phyloP scores from a whole-genome alignment of 2,797 vertebrate genomes.

The Cottoperca gobio region DNA sequence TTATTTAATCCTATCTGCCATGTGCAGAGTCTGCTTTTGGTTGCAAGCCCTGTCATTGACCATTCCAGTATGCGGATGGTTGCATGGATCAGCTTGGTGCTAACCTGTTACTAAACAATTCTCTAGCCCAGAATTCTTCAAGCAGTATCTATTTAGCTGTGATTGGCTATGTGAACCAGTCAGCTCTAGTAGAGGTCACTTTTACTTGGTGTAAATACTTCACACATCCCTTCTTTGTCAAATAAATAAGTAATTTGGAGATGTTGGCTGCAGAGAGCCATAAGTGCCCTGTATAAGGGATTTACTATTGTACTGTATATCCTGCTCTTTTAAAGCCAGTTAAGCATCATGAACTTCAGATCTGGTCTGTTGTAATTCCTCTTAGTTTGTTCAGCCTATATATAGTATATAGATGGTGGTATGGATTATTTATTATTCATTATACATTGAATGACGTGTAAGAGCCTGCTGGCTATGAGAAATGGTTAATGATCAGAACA shows the following conservation, averaged over 20 bases:
- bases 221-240: background rate
- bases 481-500: background rate
- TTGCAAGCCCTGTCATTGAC: background rate
- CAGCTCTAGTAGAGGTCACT: constrained; percentile 38
- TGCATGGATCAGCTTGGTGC: background rate
- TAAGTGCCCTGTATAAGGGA: background rate
- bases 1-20: constrained; percentile 1
- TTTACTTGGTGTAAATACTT: constrained; percentile 37
- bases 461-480: background rate
- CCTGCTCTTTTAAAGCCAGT: background rate
- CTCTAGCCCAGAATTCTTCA: background rate
- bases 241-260: background rate
- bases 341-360: background rate
- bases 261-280: background rate
- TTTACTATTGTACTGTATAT: background rate
- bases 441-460: background rate
- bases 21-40: background rate
- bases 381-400: background rate
- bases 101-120: background rate
- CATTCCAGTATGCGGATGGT: background rate
- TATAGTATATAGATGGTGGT: no score
- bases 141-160: constrained; percentile 4
- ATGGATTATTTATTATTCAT: background rate
- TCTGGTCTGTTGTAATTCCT: background rate
- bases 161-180: constrained; percentile 14